Evolutionary conservation across 1,140 invertebrate genomes (phyloP).

Genomic region (Procambarus virginalis): DNA sequence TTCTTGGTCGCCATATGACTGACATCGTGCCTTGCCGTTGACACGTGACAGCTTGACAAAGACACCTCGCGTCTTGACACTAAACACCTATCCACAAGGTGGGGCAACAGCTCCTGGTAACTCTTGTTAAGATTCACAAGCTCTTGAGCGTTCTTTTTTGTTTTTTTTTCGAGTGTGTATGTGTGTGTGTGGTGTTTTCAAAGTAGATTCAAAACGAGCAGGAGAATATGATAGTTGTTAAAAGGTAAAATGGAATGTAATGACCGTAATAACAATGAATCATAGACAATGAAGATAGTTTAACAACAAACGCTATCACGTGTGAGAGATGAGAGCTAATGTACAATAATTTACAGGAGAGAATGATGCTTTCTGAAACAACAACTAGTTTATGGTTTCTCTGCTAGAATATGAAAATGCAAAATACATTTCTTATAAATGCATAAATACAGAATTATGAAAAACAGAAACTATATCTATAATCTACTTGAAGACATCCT

Average conservation of each 20-base stretch:
- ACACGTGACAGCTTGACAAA: neutral
- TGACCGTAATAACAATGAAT: slow-evolving; percentile 43
- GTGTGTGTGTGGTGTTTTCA: neutral
- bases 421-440: slow-evolving; percentile 65
- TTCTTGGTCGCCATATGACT: too few relatives aligned
- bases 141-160: neutral
- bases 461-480: neutral
- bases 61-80: neutral
- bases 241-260: slow-evolving; percentile 7
- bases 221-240: neutral
- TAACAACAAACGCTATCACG: slow-evolving; percentile 47
- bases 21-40: neutral
- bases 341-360: slow-evolving; percentile 46
- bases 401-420: slow-evolving; percentile 66
- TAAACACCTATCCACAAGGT: neutral
- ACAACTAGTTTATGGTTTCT: slow-evolving; percentile 29
- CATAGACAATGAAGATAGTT: slow-evolving; percentile 37
- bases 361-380: slow-evolving; percentile 21
- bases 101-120: neutral
- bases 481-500: slow-evolving; percentile 31
- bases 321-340: slow-evolving; percentile 39
- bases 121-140: neutral
- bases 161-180: neutral
- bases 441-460: slow-evolving; percentile 59
- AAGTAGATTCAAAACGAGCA: slow-evolving; percentile 18